phyloP scores from a whole-genome alignment of 2,797 vertebrate species.

The Pangasius krempfi region DNA sequence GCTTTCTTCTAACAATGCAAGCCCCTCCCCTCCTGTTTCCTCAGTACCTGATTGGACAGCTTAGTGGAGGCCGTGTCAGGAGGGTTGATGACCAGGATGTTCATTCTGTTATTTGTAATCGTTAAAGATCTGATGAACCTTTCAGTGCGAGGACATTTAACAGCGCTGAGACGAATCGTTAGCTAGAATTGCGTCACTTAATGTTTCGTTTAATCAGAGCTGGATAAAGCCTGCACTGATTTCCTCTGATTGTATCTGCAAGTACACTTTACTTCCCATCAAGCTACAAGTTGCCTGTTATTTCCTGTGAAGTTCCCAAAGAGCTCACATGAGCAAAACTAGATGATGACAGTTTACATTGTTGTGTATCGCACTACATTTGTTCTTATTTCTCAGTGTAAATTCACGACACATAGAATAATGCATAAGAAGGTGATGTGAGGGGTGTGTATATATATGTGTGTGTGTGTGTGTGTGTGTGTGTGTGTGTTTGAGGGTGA shows the following conservation, averaged over 20 bases:
- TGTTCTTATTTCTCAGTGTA: background rate
- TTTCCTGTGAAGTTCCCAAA: background rate
- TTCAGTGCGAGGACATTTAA: background rate
- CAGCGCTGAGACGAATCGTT: background rate
- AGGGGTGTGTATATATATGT: background rate
- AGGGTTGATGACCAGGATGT: background rate
- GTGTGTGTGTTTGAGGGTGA: background rate
- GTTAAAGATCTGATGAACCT: background rate
- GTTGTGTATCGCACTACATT: background rate
- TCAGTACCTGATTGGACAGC: background rate
- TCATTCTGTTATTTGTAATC: background rate
- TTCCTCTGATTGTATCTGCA: background rate
- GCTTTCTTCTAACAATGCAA: background rate
- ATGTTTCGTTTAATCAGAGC: background rate
- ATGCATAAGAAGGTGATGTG: background rate
- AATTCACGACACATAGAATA: background rate
- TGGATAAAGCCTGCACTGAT: background rate
- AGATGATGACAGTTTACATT: background rate
- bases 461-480: background rate
- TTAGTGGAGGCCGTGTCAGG: background rate
- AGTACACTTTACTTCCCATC: background rate
- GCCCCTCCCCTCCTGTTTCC: background rate
- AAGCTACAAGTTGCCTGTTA: background rate
- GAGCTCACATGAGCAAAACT: background rate
- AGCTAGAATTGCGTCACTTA: background rate